phyloP scores from a whole-genome alignment of 2,888 invertebrate genomes.

The Gymnocheta viridis region DNA sequence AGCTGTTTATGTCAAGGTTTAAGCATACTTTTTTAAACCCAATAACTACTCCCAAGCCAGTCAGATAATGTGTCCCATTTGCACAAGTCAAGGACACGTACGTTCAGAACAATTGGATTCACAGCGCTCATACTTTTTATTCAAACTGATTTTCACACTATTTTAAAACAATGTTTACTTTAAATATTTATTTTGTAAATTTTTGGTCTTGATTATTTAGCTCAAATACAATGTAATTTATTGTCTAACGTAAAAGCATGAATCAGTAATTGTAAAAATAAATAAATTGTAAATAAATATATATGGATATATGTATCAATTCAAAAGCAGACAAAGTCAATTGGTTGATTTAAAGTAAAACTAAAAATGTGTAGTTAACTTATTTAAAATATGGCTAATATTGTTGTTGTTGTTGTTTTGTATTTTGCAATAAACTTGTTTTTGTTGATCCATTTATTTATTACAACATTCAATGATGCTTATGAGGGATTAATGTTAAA shows the following conservation, averaged over 20 bases:
- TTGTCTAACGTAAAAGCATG: neutral
- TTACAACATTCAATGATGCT: neutral
- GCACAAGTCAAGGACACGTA: too few relatives aligned
- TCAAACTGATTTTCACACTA: neutral
- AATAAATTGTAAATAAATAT: too few relatives aligned
- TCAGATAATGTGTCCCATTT: too few relatives aligned
- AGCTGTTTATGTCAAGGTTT: too few relatives aligned
- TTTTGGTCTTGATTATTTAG: neutral
- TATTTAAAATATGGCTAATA: neutral
- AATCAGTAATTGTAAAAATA: neutral
- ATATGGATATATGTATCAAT: too few relatives aligned
- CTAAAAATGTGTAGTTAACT: neutral
- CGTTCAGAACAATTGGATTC: too few relatives aligned
- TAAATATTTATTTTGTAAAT: neutral
- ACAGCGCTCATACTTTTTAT: too few relatives aligned
- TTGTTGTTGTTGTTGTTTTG: neutral
- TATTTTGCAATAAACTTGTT: conserved; percentile 28
- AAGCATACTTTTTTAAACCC: too few relatives aligned
- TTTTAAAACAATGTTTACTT: neutral
- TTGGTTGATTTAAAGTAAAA: neutral
- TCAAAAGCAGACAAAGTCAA: neutral
- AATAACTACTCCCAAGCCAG: too few relatives aligned
- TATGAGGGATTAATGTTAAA: conserved; percentile 2
- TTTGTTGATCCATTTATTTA: conserved; percentile 16
- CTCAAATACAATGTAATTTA: neutral